Conservation (phyloP, 2,888 invertebrate genomes). For the Macropis europaea region DNA sequence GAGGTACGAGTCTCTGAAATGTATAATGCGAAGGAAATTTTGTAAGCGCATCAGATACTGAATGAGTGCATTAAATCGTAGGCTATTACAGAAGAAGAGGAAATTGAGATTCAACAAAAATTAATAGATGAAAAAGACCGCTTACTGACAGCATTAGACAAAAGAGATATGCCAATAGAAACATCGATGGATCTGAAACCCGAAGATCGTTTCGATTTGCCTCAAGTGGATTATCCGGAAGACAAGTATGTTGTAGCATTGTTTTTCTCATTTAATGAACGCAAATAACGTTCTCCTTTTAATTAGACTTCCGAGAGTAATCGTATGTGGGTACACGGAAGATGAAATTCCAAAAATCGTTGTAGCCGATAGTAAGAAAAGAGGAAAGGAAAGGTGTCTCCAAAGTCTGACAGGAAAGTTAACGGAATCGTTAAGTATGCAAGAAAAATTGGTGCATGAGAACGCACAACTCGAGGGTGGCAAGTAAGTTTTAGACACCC, state of each 20-base stretch:
- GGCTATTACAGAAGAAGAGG: neutral
- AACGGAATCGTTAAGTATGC: constrained; percentile 85
- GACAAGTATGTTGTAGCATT: constrained; percentile 66
- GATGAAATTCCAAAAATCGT: constrained; percentile 82
- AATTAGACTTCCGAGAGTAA: constrained; percentile 80
- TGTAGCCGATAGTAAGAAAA: constrained; percentile 79
- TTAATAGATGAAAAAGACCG: neutral
- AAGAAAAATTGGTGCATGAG: constrained; percentile 85
- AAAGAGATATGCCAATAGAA: neutral
- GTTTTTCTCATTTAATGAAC: neutral
- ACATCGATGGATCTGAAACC: neutral
- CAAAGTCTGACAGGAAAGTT: constrained; percentile 81
- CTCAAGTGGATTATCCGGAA: constrained; percentile 70
- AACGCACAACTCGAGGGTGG: constrained; percentile 86
- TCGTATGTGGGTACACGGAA: constrained; percentile 81
- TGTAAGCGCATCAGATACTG: neutral
- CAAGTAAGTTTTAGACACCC: constrained; percentile 79
- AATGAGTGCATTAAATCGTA: neutral
- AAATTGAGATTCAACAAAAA: too few species aligned
- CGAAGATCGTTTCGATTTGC: constrained; percentile 67
- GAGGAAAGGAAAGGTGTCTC: constrained; percentile 69
- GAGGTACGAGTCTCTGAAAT: constrained; percentile 8
- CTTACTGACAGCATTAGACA: neutral
- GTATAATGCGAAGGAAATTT: neutral
- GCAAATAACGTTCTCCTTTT: neutral